Conservation (phyloP, 2,797 vertebrate genomes). For the Fratercula arctica region DNA sequence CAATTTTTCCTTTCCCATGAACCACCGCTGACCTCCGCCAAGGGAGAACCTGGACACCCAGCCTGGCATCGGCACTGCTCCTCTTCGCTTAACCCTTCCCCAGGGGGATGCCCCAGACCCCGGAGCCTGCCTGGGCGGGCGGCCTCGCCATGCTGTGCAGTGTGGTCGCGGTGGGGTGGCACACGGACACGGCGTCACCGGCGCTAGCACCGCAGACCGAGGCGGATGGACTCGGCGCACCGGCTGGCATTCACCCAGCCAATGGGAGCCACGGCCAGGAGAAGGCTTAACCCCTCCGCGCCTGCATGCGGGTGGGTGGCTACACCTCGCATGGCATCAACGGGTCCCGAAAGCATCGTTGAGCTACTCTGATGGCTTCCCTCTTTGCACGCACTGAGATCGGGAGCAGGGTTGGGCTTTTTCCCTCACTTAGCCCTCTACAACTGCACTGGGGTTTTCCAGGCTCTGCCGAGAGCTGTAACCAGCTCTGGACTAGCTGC, state of each 20-base stretch:
- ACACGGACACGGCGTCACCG: fast-evolving
- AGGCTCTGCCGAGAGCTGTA: neutral
- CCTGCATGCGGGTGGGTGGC: fast-evolving
- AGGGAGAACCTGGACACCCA: constrained; percentile 69
- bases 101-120: neutral
- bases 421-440: neutral
- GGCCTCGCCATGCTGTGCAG: fast-evolving
- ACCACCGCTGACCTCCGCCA: constrained; percentile 81
- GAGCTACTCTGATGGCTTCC: neutral
- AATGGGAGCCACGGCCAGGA: neutral
- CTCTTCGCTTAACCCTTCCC: constrained; percentile 61
- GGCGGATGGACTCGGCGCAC: fast-evolving
- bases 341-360: neutral
- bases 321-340: neutral
- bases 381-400: neutral
- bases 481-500: neutral
- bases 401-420: neutral
- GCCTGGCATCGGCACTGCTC: constrained; percentile 55
- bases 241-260: neutral
- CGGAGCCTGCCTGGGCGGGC: neutral
- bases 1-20: constrained; percentile 86
- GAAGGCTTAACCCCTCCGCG: neutral
- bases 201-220: fast-evolving
- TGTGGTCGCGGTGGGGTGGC: fast-evolving
- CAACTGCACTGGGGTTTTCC: neutral